Base-by-base conservation (phyloP, 2,888 invertebrate species). In the Phortica magna region DNA sequence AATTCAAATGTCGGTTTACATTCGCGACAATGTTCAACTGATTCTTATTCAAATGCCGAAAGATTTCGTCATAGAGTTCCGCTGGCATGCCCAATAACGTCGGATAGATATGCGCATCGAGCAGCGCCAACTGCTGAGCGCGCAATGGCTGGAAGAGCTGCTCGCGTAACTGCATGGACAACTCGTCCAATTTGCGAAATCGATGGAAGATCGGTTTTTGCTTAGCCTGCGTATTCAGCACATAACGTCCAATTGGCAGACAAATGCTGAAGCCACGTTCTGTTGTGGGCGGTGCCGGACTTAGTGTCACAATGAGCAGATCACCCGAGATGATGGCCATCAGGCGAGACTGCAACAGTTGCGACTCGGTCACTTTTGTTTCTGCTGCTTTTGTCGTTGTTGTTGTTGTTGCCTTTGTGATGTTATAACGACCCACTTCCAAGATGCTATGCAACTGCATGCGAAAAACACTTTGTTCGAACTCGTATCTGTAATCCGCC, bases 101-200 rank as follows among this genome's bases (percentile, higher is more conserved):
- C 0, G 92, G 90, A 83, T 88, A 87, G 12, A 83, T 59, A 31
- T 80, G 70, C 9, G 80, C 76, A 1, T 81, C 77, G 83, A 93
- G 89, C 31, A 79, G 74, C 75, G 90, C 83, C 19, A 94, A 88
- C 81, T 94, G 92, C 81, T 92, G 92, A 82, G 93, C 93, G 74
- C 94, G 94, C 59, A 94, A 92, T 42, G 94, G 93, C 48, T 93
- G 91, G 55, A 93, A 84, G 39, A 95, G 81, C 75, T 92, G 90
- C 80, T 94, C 93, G 83, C 94, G 94, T 77, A 94, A 92, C 75
- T 91, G 92, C 57, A 89, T 84, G 9, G 93, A 92, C 39, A 94
- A 90, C 82, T 93, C 92, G 81, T 92, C 92, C 57, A 94, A 79
- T 75, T 91, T 89, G 1, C 88, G 84, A 17, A 92, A 89, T 10